Base-by-base conservation (phyloP, 2,113 vertebrate genomes). In the Bos indicus region DNA sequence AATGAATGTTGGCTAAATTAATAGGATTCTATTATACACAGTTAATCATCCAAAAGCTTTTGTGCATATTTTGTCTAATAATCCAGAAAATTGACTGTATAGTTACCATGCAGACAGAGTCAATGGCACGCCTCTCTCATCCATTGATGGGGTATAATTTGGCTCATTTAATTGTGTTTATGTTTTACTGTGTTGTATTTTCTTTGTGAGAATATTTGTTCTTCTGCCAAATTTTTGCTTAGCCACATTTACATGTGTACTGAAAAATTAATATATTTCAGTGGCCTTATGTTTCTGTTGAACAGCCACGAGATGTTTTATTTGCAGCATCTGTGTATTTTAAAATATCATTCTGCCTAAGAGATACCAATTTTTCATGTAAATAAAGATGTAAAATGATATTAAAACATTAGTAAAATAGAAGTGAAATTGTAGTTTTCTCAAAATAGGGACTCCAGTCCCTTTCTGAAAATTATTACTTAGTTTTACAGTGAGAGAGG, bases 201-300 rank as follows among this genome's bases (percentile, higher is more conserved):
- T 96, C 83, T 98, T 46, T 93, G 62, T 84, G 56, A 94, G 67
- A 96, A 95, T 96, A 52, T 96, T 98, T 97, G 92, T 82, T 84
- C 90, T 67, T 57, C 96, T 98, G 97, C 97, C 98, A 98, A 93
- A 96, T 97, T 86, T 96, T 86, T 98, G 89, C 78, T 97, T 90
- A 97, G 74, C 86, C 94, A 81, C 84, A 97, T 97, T 98, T 98
- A 90, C 95, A 98, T 84, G 86, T 97, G 93, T 97, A 98, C 90
- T 97, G 95, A 98, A 51, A 98, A 98, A 98, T 98, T 97, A 98
- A 83, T 98, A 95, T 95, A 97, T 99, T 98, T 95, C 97, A 36
- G 97, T 98, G 97, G 84, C 88, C 85, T 97, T 98, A 95, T 96
- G 67, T 97, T 98, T 98, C 85, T 98, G 97, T 97, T 98, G 59